A percentile compares a stretch with the other conserved stretches of the same genome.
Conservation (phyloP, 2,113 vertebrate species). For the Aramus guarauna region DNA sequence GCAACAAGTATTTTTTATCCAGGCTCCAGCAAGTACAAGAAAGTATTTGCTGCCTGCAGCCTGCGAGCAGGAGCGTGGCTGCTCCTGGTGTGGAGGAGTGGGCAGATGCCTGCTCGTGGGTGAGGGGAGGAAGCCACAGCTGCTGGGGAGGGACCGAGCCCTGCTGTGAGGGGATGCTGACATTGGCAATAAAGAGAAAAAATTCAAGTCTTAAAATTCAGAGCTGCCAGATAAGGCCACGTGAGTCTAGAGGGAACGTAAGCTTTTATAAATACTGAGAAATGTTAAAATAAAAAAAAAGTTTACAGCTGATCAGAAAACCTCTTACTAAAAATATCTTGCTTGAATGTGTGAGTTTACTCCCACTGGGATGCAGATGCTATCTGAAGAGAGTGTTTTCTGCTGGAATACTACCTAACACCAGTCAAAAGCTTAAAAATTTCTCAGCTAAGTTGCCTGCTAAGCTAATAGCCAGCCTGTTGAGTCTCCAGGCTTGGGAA, state of each 20-base stretch:
- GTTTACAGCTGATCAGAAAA: neutral
- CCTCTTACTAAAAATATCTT: neutral
- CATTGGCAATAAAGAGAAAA: neutral
- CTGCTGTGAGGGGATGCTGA: neutral
- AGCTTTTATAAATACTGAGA: neutral
- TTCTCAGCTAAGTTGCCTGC: neutral
- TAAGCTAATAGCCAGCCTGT: neutral
- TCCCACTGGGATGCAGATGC: neutral
- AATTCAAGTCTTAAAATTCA: neutral
- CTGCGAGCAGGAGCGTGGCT: neutral
- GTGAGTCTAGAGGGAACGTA: neutral
- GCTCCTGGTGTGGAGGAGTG: neutral
- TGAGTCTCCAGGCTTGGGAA: neutral
- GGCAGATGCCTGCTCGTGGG: conserved; percentile 7
- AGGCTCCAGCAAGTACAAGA: neutral
- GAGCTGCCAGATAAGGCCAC: neutral
- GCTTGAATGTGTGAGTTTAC: neutral
- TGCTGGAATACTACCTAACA: neutral
- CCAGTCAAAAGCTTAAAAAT: neutral
- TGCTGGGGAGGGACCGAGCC: neutral
- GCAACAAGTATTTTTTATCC: conserved; percentile 8
- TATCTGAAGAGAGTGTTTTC: neutral
- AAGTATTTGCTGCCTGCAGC: neutral
- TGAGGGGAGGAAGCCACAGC: neutral
- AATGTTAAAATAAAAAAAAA: too few species aligned